Evolutionary conservation across 1,140 invertebrate genomes (phyloP).

Genomic region (Lepidurus packardi): DNA sequence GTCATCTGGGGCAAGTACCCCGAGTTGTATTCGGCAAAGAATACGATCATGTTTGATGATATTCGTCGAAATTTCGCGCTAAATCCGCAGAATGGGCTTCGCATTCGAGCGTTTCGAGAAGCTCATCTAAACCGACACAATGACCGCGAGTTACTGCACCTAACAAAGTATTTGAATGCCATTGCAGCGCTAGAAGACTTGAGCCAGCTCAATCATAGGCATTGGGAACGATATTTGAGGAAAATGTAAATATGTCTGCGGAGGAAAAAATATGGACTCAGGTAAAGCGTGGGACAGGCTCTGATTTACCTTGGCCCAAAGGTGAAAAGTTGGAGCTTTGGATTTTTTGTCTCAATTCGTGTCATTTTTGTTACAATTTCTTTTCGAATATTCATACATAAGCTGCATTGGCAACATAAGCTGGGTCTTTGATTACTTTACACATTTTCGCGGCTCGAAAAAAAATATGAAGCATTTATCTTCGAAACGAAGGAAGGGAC

Average conservation of each 20-base stretch:
- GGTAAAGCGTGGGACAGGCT: too few relatives aligned
- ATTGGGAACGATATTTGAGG: slow-evolving; percentile 73
- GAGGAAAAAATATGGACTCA: too few relatives aligned
- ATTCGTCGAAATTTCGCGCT: slow-evolving; percentile 95
- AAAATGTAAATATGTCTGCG: background rate
- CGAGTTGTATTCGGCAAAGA: slow-evolving; percentile 72
- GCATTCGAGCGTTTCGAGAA: slow-evolving; percentile 82
- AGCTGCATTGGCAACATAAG: too few relatives aligned
- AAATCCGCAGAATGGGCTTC: slow-evolving; percentile 90
- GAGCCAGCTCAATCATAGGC: slow-evolving; percentile 73
- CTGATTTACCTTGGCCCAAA: too few relatives aligned
- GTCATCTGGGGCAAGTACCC: slow-evolving; percentile 94
- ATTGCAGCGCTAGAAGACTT: slow-evolving; percentile 82
- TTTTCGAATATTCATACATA: too few relatives aligned
- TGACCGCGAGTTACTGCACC: slow-evolving; percentile 75
- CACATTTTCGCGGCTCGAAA: too few relatives aligned
- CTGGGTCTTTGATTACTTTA: too few relatives aligned
- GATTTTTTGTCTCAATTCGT: too few relatives aligned
- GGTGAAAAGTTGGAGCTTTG: too few relatives aligned
- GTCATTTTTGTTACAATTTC: too few relatives aligned
- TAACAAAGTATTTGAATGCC: slow-evolving; percentile 76
- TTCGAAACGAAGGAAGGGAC: too few relatives aligned
- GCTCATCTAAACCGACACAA: slow-evolving; percentile 79
- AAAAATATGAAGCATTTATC: too few relatives aligned
- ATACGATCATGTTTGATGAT: slow-evolving; percentile 98